Evolutionary conservation across 2,888 invertebrate genomes (phyloP).

Genomic region (Harpalus rubripes): DNA sequence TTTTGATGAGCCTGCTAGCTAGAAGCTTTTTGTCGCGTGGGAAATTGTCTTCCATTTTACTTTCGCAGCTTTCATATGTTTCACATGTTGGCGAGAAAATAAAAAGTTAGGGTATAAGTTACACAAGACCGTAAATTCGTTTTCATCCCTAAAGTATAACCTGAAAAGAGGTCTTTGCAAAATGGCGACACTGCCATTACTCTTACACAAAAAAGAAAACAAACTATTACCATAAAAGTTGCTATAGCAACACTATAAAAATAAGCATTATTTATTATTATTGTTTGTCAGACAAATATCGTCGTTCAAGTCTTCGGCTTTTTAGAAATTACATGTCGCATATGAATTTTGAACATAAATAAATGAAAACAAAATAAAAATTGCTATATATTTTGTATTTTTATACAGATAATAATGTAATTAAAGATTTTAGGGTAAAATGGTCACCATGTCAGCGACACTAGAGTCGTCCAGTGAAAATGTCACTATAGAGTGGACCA

Average conservation of each 20-base stretch:
- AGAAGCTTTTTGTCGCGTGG: slow-evolving; percentile 20
- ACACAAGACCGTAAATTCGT: slow-evolving; percentile 6
- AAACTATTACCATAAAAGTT: not conserved
- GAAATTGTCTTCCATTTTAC: slow-evolving; percentile 44
- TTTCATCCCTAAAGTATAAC: not conserved
- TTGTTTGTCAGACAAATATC: too few species aligned
- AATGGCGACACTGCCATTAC: not conserved
- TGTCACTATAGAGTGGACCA: too few species aligned
- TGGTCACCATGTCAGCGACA: too few species aligned
- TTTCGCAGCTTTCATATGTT: slow-evolving; percentile 38
- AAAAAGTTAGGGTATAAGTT: slow-evolving; percentile 23
- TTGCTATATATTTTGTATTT: too few species aligned
- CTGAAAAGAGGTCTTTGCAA: not conserved
- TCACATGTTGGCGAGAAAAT: slow-evolving; percentile 8
- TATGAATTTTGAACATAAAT: too few species aligned
- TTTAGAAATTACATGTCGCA: too few species aligned
- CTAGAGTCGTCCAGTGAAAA: too few species aligned
- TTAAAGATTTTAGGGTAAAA: too few species aligned
- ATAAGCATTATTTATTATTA: too few species aligned
- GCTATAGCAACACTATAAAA: not conserved
- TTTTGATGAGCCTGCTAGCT: slow-evolving; percentile 10
- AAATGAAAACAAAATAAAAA: too few species aligned
- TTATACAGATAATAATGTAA: too few species aligned
- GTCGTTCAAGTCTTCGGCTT: too few species aligned
- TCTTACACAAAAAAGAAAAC: not conserved